phyloP scores from a whole-genome alignment of 1,140 invertebrate genomes.

The Nymphalis io region DNA sequence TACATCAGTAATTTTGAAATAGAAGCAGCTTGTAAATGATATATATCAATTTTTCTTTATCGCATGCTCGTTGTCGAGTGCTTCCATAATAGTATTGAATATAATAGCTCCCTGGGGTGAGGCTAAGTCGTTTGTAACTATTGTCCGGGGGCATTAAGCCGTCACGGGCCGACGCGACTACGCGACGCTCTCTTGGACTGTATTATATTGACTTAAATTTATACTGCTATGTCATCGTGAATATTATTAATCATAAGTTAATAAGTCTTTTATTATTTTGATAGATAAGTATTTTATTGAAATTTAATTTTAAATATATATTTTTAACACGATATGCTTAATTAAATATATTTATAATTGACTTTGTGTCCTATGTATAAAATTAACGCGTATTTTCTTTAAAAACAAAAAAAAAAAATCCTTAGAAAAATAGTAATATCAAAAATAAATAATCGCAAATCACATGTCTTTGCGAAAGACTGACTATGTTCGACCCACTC shows the following conservation, averaged over 20 bases:
- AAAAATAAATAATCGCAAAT: too few species aligned
- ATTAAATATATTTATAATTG: too few species aligned
- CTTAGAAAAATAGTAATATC: too few species aligned
- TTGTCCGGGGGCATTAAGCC: constrained; percentile 65
- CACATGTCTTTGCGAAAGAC: too few species aligned
- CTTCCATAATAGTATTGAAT: constrained; percentile 20
- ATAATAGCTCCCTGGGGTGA: constrained; percentile 50
- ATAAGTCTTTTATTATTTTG: constrained; percentile 16
- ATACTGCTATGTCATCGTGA: constrained; percentile 38
- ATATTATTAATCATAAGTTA: constrained; percentile 43
- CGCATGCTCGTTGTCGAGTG: constrained; percentile 15
- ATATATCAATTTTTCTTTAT: constrained; percentile 4
- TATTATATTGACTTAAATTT: constrained; percentile 36
- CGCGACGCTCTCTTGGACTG: constrained; percentile 15
- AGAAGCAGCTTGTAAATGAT: too few species aligned
- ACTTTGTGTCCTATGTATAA: too few species aligned
- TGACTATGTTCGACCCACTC: too few species aligned
- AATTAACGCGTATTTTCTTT: too few species aligned
- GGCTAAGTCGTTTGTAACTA: constrained; percentile 66
- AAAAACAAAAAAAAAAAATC: too few species aligned
- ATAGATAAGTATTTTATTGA: background rate
- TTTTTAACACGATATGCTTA: too few species aligned
- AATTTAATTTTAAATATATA: background rate
- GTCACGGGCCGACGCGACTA: constrained; percentile 56
- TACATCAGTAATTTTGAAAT: too few species aligned